Evolutionary conservation across 2,888 invertebrate species (phyloP).

Genomic region (Fragum whitleyi): DNA sequence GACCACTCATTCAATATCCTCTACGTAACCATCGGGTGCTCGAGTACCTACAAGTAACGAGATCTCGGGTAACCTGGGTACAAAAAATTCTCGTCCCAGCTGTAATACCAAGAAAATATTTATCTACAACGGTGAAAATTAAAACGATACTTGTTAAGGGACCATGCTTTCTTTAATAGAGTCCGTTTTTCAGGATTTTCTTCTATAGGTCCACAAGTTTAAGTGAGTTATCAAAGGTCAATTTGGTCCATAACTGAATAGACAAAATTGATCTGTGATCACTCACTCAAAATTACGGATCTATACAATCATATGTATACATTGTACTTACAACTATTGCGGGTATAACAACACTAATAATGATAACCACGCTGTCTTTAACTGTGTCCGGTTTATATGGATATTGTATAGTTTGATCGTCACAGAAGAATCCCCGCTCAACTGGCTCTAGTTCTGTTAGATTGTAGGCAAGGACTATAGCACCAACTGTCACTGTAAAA

Average conservation of each 20-base stretch:
- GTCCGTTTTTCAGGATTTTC: constrained; percentile 91
- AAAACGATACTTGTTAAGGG: constrained; percentile 57
- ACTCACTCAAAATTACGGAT: background rate
- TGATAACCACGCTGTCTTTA: constrained; percentile 67
- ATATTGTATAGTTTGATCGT: constrained; percentile 95
- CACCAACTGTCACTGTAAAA: constrained; percentile 57
- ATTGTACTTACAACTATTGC: constrained; percentile 56
- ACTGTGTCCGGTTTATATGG: constrained; percentile 89
- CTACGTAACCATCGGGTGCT: no score
- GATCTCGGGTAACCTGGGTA: no score
- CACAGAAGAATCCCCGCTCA: constrained; percentile 95
- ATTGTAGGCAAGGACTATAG: constrained; percentile 61
- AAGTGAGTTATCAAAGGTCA: constrained; percentile 96
- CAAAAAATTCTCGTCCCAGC: no score
- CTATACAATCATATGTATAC: background rate
- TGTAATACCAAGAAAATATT: no score
- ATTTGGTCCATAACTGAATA: no score
- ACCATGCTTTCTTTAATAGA: constrained; percentile 79
- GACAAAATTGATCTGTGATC: no score
- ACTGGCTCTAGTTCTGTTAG: constrained; percentile 64
- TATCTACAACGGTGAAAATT: constrained; percentile 54
- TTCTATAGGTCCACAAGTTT: no score
- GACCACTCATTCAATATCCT: no score
- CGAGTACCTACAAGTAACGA: no score
- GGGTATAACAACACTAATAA: constrained; percentile 56